Evolutionary conservation across 2,797 vertebrate genomes (phyloP), one percentile per base, ranked within the genome.

Genomic region (Oryzias sinensis): DNA sequence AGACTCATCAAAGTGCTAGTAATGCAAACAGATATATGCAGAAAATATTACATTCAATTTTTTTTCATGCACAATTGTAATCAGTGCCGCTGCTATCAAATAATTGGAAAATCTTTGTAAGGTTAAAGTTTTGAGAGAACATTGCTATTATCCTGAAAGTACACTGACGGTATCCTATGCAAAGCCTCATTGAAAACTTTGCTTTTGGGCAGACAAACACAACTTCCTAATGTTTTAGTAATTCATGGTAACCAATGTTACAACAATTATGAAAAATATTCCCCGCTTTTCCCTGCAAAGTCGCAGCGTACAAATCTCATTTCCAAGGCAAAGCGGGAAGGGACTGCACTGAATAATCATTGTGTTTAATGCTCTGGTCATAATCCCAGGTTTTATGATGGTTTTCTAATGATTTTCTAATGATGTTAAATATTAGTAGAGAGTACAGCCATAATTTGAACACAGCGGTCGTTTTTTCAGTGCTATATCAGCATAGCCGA

Each of bases 351-450:
- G 91, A 92, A 93, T 93, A 93, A 93, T 92, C 89, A 92, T 93
- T 92, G 91, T 92, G 91, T 91, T 92, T 92, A 91, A 91, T 93
- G 89, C 91, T 91, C 86, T 92, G 91, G 90, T 92, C 90, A 92
- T 92, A 93, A 91, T 92, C 91, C 87, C 88, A 90, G 90, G 89
- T 93, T 93, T 92, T 91, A 93, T 91, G 91, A 91, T 91, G 92
- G 91, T 90, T 93, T 93, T 93, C 90, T 93, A 93, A 92, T 92
- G 91, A 92, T 93, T 92, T 92, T 92, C 90, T 92, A 92, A 93
- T 93, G 91, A 93, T 90, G 90, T 93, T 92, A 93, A 93, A 93
- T 93, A 92, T 93, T 93, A 93, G 91, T 90, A 91, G 89, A 91
- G 90, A 90, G 90, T 86, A 90, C 82, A 88, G 89, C 86, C 84